phyloP scores from a whole-genome alignment of 2,888 invertebrate genomes.

The Acanthococcus lagerstroemiae region DNA sequence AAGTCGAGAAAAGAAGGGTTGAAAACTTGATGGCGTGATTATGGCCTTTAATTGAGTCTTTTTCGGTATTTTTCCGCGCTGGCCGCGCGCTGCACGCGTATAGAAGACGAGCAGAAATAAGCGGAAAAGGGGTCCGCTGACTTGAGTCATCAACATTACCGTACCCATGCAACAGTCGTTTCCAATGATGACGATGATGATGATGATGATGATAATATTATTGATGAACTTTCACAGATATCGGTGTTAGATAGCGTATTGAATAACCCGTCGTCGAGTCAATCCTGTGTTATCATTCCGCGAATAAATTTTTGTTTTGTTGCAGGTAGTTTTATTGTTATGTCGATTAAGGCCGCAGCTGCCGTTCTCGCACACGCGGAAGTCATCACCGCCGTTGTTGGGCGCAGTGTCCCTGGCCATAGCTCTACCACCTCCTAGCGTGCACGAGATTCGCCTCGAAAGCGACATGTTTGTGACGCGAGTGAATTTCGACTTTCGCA shows the following conservation, averaged over 20 bases:
- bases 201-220: too few species aligned
- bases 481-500: slow-evolving; percentile 89
- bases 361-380: slow-evolving; percentile 80
- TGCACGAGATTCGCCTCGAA: slow-evolving; percentile 91
- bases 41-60: slow-evolving; percentile 29
- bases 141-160: too few species aligned
- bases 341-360: slow-evolving; percentile 87
- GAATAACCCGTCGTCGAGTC: not conserved
- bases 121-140: too few species aligned
- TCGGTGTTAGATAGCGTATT: not conserved
- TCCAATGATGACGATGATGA: not conserved
- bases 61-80: not conserved
- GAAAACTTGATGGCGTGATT: slow-evolving; percentile 27
- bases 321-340: slow-evolving; percentile 83
- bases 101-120: not conserved
- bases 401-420: slow-evolving; percentile 94
- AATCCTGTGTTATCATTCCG: not conserved
- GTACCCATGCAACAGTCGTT: too few species aligned
- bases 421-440: slow-evolving; percentile 90
- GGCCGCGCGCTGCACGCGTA: too few species aligned
- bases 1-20: slow-evolving; percentile 22
- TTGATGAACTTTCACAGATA: not conserved
- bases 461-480: slow-evolving; percentile 94
- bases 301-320: slow-evolving; percentile 33
- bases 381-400: slow-evolving; percentile 72